phyloP scores from a whole-genome alignment of 1,140 invertebrate species.

The Thaumetopoea pityocampa region DNA sequence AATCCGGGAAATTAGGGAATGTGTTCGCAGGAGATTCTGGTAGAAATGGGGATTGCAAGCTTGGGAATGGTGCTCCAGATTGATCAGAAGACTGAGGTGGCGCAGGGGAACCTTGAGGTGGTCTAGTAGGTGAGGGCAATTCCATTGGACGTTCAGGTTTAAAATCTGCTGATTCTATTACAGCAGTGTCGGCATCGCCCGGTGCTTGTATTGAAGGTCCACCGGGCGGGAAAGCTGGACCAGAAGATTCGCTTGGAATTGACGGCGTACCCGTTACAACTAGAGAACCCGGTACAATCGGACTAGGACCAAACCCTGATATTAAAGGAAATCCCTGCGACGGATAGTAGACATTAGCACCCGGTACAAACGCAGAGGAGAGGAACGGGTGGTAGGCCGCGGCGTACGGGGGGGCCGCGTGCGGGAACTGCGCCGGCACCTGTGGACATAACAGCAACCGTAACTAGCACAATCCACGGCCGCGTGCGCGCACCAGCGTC shows the following conservation, averaged over 20 bases:
- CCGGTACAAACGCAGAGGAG: not conserved
- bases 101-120: not conserved
- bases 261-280: conserved; percentile 2
- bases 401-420: conserved; percentile 4
- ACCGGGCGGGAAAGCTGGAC: conserved; percentile 5
- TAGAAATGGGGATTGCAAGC: too few relatives aligned
- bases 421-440: conserved; percentile 10
- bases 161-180: conserved; percentile 58
- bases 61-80: too few relatives aligned
- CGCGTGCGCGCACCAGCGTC: too few relatives aligned
- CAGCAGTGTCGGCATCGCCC: conserved; percentile 52
- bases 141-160: conserved; percentile 29
- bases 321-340: too few relatives aligned
- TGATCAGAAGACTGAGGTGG: conserved; percentile 11
- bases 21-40: conserved; percentile 11
- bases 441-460: too few relatives aligned
- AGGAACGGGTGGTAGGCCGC: conserved; percentile 5
- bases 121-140: conserved; percentile 9
- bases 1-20: conserved; percentile 7
- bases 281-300: conserved; percentile 3
- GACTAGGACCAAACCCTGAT: too few relatives aligned
- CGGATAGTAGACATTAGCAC: too few relatives aligned
- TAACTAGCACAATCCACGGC: too few relatives aligned
- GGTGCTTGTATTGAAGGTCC: conserved; percentile 28
- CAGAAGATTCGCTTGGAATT: not conserved